These are phyloP conservation scores for Sminthurides aquaticus DNA, from an alignment of 2,888 invertebrate species.

Conservation along the genomic window DNA sequence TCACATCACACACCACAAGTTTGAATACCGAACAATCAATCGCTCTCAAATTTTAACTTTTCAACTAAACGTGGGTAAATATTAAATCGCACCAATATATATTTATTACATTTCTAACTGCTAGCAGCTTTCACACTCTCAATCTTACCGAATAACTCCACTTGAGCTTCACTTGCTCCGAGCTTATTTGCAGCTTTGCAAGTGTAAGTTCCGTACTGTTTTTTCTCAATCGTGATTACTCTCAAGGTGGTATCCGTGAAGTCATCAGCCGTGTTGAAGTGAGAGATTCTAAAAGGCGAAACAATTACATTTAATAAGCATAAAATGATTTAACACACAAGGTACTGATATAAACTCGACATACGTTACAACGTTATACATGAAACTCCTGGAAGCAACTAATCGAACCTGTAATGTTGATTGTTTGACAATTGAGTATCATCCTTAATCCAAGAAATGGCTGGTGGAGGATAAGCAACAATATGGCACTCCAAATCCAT, in stretches of 20 bases:
- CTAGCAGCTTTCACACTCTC: too few relatives aligned
- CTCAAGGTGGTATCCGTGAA: conserved; percentile 83
- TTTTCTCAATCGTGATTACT: conserved; percentile 82
- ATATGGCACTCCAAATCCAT: conserved; percentile 92
- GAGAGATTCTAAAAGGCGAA: conserved; percentile 63
- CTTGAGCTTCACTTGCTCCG: conserved; percentile 68
- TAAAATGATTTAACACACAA: neutral
- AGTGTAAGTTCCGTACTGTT: conserved; percentile 75
- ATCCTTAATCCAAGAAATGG: conserved; percentile 78
- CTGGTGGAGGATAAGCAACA: conserved; percentile 89
- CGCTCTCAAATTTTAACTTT: too few relatives aligned
- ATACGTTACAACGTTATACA: neutral
- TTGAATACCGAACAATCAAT: too few relatives aligned
- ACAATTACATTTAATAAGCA: conserved; percentile 1
- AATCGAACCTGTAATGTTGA: conserved; percentile 66
- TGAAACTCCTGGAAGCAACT: neutral
- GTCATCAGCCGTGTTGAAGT: conserved; percentile 85
- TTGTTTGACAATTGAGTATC: conserved; percentile 77
- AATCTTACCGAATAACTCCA: conserved; percentile 75
- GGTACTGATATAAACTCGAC: neutral
- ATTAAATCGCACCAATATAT: too few relatives aligned
- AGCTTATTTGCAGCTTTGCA: conserved; percentile 85
- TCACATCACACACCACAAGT: too few relatives aligned
- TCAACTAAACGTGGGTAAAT: too few relatives aligned
- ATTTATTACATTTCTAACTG: neutral